Percentiles rank a stretch among this genome's conserved stretches.
phyloP scores from a whole-genome alignment of 1,140 invertebrate species.

The Tetramorium parvispinum region DNA sequence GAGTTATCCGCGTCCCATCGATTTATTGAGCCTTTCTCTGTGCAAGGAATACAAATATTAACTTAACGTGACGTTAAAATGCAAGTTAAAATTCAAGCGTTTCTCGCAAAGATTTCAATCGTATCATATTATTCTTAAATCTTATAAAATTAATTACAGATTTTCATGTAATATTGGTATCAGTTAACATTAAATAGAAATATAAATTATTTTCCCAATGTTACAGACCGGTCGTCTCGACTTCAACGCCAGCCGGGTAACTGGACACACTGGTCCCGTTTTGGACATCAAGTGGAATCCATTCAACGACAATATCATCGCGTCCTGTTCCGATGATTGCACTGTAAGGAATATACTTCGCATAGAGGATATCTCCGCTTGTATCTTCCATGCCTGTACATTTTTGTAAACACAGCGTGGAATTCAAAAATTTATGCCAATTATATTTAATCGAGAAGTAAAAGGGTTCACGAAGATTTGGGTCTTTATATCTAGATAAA shows the following conservation, averaged over 20 bases:
- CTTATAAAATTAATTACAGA: conserved; percentile 2
- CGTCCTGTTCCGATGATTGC: conserved; percentile 97
- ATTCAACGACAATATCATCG: conserved; percentile 98
- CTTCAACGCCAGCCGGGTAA: conserved; percentile 92
- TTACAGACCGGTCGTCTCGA: conserved; percentile 90
- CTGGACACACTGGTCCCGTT: conserved; percentile 93
- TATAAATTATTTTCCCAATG: conserved; percentile 1
- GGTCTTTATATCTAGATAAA: conserved; percentile 87
- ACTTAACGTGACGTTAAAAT: neutral
- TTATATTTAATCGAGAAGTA: neutral
- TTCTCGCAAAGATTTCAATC: neutral
- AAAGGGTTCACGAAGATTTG: neutral
- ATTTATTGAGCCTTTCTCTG: conserved; percentile 30
- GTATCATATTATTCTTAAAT: neutral
- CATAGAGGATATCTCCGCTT: neutral
- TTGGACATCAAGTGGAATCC: conserved; percentile 96
- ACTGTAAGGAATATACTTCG: conserved; percentile 87
- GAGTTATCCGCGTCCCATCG: conserved; percentile 81
- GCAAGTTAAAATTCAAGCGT: too few species aligned
- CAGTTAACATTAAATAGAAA: neutral
- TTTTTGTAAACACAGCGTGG: neutral
- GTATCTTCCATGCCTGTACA: neutral
- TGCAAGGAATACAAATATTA: neutral
- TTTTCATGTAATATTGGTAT: neutral
- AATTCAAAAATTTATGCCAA: neutral